These are phyloP conservation scores for Ennomos quercinarius DNA, from an alignment of 2,888 invertebrate species.

Conservation along the genomic window DNA sequence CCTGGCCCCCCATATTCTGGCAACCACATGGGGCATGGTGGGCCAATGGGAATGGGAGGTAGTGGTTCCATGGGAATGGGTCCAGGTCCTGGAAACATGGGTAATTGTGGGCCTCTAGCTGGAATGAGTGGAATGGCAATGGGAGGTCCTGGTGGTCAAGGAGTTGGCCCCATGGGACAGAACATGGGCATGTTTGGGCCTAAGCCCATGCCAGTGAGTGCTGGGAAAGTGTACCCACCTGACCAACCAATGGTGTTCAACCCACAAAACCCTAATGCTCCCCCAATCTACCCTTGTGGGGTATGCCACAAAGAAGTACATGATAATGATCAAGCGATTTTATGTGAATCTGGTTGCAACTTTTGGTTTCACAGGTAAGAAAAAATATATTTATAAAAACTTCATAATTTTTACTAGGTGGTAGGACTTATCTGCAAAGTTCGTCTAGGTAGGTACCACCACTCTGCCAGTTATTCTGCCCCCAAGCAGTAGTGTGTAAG, in stretches of 20 bases:
- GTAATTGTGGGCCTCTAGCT: conserved; percentile 78
- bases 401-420: too few relatives aligned
- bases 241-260: conserved; percentile 99
- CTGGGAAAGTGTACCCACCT: conserved; percentile 96
- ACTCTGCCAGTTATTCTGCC: too few relatives aligned
- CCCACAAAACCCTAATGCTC: conserved; percentile 99
- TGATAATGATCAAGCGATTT: conserved; percentile 98
- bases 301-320: conserved; percentile 99
- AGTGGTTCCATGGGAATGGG: conserved; percentile 80
- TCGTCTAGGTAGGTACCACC: too few relatives aligned
- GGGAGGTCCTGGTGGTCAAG: conserved; percentile 82
- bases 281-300: conserved; percentile 99
- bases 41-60: conserved; percentile 82
- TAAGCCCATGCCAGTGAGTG: conserved; percentile 96
- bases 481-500: too few relatives aligned
- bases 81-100: conserved; percentile 79
- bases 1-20: conserved; percentile 79
- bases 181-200: conserved; percentile 89
- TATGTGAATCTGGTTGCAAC: conserved; percentile 99
- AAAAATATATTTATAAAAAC: too few relatives aligned
- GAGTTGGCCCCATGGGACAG: conserved; percentile 86
- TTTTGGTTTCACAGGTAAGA: conserved; percentile 98
- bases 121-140: conserved; percentile 84
- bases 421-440: too few relatives aligned
- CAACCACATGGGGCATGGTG: conserved; percentile 82